Evolutionary conservation across 2,797 vertebrate genomes (phyloP).

Genomic region (Gallinago stenura): DNA sequence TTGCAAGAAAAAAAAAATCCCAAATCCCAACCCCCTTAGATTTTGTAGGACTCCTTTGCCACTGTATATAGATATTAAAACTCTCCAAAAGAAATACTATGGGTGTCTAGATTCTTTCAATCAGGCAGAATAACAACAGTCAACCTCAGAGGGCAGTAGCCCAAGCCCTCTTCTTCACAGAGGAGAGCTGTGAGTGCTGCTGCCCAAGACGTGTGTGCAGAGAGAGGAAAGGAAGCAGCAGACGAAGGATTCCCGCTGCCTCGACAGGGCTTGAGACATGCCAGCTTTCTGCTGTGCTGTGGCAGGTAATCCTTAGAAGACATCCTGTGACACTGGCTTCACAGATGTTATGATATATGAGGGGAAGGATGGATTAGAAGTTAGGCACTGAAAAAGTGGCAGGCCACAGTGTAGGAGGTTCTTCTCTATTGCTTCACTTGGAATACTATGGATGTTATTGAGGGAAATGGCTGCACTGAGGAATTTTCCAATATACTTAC

Average conservation of each 20-base stretch:
- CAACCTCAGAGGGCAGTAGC: neutral
- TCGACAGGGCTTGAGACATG: neutral
- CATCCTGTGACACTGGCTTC: neutral
- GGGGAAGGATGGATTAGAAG: neutral
- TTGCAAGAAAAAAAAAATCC: neutral
- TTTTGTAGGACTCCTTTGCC: neutral
- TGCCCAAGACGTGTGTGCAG: rapidly evolving
- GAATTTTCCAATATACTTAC: neutral
- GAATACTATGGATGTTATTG: neutral
- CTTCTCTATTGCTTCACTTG: neutral
- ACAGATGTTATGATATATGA: neutral
- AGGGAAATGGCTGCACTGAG: neutral
- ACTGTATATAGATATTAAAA: neutral
- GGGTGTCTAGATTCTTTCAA: neutral
- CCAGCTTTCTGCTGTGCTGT: neutral
- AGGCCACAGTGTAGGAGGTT: neutral
- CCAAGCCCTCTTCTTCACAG: neutral
- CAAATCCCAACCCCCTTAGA: neutral
- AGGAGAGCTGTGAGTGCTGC: neutral
- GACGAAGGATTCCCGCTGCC: neutral
- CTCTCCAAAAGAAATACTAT: neutral
- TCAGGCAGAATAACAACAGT: neutral
- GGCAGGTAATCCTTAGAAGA: neutral
- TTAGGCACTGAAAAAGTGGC: neutral
- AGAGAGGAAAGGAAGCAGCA: neutral